A percentile compares a stretch with the other conserved stretches of the same genome.
Conservation (phyloP, 2,113 vertebrate genomes). For the Benitochromis conjunctus region DNA sequence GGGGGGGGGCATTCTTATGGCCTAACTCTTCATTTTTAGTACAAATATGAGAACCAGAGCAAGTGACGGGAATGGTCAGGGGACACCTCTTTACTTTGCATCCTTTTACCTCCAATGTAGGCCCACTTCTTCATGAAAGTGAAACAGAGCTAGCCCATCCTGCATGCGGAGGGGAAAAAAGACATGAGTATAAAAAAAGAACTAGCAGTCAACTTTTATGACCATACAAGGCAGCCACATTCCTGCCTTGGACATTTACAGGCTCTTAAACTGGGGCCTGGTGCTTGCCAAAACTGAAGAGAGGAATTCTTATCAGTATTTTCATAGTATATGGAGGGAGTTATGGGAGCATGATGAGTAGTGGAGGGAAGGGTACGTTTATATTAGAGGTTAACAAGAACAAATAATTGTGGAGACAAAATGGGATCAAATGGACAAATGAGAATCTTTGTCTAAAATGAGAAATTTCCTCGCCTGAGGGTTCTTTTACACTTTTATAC, state of each 20-base stretch:
- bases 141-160: conserved; percentile 11
- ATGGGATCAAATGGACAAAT: neutral
- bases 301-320: conserved; percentile 72
- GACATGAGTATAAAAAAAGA: conserved; percentile 39
- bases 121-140: neutral
- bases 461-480: conserved; percentile 6
- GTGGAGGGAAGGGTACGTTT: neutral
- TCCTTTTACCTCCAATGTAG: neutral
- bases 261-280: conserved; percentile 67
- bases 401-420: neutral
- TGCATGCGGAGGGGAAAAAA: neutral
- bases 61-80: neutral
- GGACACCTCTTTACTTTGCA: neutral
- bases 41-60: neutral
- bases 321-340: neutral
- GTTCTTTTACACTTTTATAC: neutral
- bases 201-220: conserved; percentile 43
- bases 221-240: conserved; percentile 84
- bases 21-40: neutral
- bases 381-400: conserved; percentile 21
- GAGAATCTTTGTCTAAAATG: conserved; percentile 5
- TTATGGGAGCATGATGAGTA: neutral
- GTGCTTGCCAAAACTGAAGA: conserved; percentile 68
- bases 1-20: too few species aligned
- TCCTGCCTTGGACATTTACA: conserved; percentile 76